These are phyloP conservation scores for Syritta pipiens DNA, from an alignment of 2,888 invertebrate genomes.

Conservation along the genomic window DNA sequence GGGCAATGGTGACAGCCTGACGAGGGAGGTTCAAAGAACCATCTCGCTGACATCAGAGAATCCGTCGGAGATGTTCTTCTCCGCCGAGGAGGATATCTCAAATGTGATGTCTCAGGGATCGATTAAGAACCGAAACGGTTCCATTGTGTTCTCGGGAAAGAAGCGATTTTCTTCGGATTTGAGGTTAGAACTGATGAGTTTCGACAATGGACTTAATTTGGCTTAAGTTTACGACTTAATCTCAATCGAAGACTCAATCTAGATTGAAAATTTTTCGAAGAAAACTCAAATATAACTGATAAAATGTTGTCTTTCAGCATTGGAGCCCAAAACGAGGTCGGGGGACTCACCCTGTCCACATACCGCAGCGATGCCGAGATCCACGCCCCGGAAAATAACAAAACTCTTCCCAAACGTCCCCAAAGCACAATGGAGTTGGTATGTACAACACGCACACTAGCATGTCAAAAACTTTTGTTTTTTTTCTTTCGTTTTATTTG, in stretches of 20 bases:
- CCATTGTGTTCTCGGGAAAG: constrained; percentile 77
- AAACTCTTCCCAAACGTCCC: constrained; percentile 79
- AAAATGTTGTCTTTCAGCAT: too few relatives aligned
- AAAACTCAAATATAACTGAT: too few relatives aligned
- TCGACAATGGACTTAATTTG: neutral
- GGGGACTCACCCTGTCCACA: constrained; percentile 79
- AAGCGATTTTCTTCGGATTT: constrained; percentile 79
- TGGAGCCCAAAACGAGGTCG: constrained; percentile 77
- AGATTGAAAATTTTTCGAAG: too few relatives aligned
- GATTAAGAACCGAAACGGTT: constrained; percentile 77
- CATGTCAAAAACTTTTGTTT: neutral
- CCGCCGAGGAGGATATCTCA: constrained; percentile 92
- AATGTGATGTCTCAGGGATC: constrained; percentile 77
- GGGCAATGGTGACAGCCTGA: constrained; percentile 74
- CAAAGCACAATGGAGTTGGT: constrained; percentile 79
- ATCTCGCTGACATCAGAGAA: constrained; percentile 94
- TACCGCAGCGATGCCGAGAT: constrained; percentile 84
- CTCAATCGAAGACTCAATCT: too few relatives aligned
- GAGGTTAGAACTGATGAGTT: constrained; percentile 72
- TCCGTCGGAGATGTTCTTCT: constrained; percentile 94
- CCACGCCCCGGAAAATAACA: constrained; percentile 82
- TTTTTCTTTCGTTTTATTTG: constrained; percentile 12
- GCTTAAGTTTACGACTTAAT: too few relatives aligned
- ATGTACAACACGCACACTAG: constrained; percentile 69
- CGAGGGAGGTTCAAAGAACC: constrained; percentile 84